Percentiles rank a stretch among this genome's conserved stretches.
These are phyloP conservation scores for Ochlodes sylvanus DNA, from an alignment of 2,888 invertebrate genomes.

Conservation along the genomic window DNA sequence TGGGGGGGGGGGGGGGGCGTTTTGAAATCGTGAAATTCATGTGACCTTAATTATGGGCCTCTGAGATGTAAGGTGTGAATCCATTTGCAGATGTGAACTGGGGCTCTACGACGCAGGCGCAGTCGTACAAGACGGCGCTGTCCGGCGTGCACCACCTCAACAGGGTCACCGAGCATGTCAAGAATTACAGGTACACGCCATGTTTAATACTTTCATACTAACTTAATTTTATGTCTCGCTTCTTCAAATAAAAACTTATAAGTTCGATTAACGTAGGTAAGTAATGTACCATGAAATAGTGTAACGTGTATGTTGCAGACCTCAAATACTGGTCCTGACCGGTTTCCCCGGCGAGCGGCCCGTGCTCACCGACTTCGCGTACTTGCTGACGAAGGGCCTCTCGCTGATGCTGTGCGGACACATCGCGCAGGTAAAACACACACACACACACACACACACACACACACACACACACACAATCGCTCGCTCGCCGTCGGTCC, in stretches of 20 bases:
- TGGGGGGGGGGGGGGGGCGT: too few species aligned
- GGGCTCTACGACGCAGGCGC: slow-evolving; percentile 99
- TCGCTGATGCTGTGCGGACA: slow-evolving; percentile 97
- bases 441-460: background rate
- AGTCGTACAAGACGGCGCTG: slow-evolving; percentile 96
- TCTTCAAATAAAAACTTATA: too few species aligned
- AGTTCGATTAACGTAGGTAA: too few species aligned
- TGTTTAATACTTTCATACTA: too few species aligned
- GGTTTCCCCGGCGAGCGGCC: slow-evolving; percentile 96
- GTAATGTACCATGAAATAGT: background rate
- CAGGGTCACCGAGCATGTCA: slow-evolving; percentile 97
- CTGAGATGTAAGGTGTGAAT: too few species aligned
- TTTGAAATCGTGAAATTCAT: too few species aligned
- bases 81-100: slow-evolving; percentile 97
- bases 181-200: slow-evolving; percentile 89
- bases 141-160: slow-evolving; percentile 95
- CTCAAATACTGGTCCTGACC: slow-evolving; percentile 93
- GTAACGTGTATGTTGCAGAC: slow-evolving; percentile 53
- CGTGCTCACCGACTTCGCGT: slow-evolving; percentile 95
- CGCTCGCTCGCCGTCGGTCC: background rate
- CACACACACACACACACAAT: too few species aligned
- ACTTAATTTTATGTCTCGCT: too few species aligned
- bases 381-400: slow-evolving; percentile 95
- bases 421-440: slow-evolving; percentile 88
- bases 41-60: too few species aligned